Base-by-base conservation (phyloP, 1,140 invertebrate species). In the Neocloeon triangulifer region DNA sequence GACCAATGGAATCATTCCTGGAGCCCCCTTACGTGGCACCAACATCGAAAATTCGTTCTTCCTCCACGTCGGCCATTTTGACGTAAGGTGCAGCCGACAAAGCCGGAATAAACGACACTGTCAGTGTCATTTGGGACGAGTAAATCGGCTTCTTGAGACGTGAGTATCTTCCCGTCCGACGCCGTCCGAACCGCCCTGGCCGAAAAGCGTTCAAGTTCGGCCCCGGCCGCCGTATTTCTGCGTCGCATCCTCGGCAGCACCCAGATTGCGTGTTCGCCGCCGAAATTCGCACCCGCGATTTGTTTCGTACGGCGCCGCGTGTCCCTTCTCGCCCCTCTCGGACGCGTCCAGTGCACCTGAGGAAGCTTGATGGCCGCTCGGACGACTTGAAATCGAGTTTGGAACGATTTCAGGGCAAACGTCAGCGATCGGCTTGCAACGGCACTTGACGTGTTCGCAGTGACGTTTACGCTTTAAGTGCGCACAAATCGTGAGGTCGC, bases 31-130 rank as follows among this genome's bases (percentile, higher is more conserved):
- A 29, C 27, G 27, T 29, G 27, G 27, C 27, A 29, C 15, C 14
- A 17, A 16, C 14, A 14, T 16, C 27, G 19, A 29, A 29, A n/a
- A n/a, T n/a, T n/a, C n/a, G n/a, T n/a, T 13, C 19, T 18, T 29
- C 27, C 19, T 29, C 27, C 27, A 29, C 27, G 14, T 29, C 27
- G 14, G 27, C 27, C 27, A 29, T 29, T 29, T 29, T 29, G 27
- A 29, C 27, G 27, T 29, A 16, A 8, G 15, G 15, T 16, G 14
- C 3, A 17, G 27, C 15, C n/a, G 15, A 10, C 10, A 16, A n/a
- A 17, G 27, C 19, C 27, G 9, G 8, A 13, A 17, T 16, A 29
- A 29, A 29, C 19, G 14, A 8, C n/a, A n/a, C 10, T 29, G 5
- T 8, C 14, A 14, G 27, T 10, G 14, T 14, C 27, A 14, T 29